Base-by-base conservation (phyloP, 2,797 vertebrate species). In the Betta splendens region DNA sequence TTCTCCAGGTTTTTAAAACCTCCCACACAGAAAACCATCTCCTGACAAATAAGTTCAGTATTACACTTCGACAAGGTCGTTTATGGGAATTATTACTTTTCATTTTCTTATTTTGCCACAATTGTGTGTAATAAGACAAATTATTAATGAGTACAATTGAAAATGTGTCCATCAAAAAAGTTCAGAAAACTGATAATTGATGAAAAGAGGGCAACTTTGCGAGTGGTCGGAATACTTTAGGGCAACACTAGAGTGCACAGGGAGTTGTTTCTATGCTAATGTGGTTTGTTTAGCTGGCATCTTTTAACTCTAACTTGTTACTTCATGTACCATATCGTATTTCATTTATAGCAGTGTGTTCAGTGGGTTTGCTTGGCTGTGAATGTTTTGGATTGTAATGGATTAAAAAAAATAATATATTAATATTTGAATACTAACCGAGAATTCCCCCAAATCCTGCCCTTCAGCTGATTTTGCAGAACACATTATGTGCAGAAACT, bases 41-140 rank as follows among this genome's bases (percentile, higher is more conserved):
- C 62, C 78, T 80, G 84, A 89, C 77, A 86, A 87, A 88, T 85
- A 58, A 74, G 71, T 78, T 67, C 58, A 60, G 60, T 45, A 64
- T 83, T 56, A 47, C 61, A 48, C 57, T 64, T 78, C 53, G 29
- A 32, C 56, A 67, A 67, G 69, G 58, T 53, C 23, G 60, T 16
- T 66, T 45, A 44, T 25, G 21, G 69, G 33, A 69, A 79, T 69
- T 71, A 78, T 64, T 65, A 61, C 51, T 51, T 43, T 39, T 28
- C 28, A 38, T 51, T 72, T 66, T 51, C 29, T 60, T 45, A 16
- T 55, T 64, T 42, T 15, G 38, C 64, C 31, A 60, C 25, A 69
- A 45, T 44, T 53, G 69, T 10, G 58, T 61, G 29, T 28, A 12
- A 25, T 39, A 35, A 18, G 7, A 21, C 15, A 5, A 33, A 62